Evolutionary conservation across 2,113 vertebrate species (phyloP), one percentile per base, ranked within the genome.

Genomic region (Heterotilapia buettikoferi): DNA sequence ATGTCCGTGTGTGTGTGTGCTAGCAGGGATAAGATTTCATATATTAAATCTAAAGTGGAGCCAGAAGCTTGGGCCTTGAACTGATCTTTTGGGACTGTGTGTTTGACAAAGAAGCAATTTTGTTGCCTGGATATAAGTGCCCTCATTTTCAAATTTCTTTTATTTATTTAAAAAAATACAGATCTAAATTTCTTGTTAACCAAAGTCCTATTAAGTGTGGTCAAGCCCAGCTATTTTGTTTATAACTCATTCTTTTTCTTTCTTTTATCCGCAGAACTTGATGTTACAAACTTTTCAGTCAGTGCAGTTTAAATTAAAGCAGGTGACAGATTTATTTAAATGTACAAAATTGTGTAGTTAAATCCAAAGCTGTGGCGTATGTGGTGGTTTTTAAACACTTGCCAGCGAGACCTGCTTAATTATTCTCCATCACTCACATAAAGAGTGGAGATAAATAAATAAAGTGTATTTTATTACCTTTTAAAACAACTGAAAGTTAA

Each of bases 11-110:
- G 82, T 84, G 47, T 57, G 80, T 53, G 82, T 18, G 71, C 26
- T 85, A 66, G 82, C 85, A 43, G 45, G 89, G 54, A 29, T 82
- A 57, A 24, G 87, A 93, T 92, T 89, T 95, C 92, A 92, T 84
- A 86, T 93, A 86, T 93, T 92, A 90, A 66, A 76, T 24, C 90
- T 94, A 90, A 94, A 96, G 93, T 94, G 93, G 93, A 94, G 95
- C 90, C 93, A 94, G 94, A 93, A 93, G 93, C 83, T 29, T 16
- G 61, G 90, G 90, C 90, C 85, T 80, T 94, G 91, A 94, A 86
- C 92, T 82, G 80, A 52, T 91, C 88, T 84, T 90, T 92, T 90
- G 6, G 85, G 81, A 90, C 87, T 38, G 81, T 91, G 88, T 38
- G 54, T 90, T 68, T 68, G 31, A 93, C 88, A 93, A 90, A 92